These are phyloP conservation scores for Paramormyrops hopkinsi DNA, from an alignment of 2,797 vertebrate genomes.

Conservation along the genomic window DNA sequence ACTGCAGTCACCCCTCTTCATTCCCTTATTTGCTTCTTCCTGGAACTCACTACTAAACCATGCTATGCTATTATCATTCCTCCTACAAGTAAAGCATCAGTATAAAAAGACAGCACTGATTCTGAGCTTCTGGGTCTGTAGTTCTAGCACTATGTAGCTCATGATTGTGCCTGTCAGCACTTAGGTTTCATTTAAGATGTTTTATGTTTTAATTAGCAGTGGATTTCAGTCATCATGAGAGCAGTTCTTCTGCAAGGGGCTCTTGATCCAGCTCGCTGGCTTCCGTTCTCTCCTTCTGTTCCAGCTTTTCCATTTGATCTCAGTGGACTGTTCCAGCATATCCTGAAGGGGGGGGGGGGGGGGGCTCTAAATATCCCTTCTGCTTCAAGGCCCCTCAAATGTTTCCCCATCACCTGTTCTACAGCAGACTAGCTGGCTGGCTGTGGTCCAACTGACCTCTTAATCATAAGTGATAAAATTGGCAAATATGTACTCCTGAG, in stretches of 20 bases:
- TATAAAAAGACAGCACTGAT: neutral
- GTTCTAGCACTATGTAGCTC: neutral
- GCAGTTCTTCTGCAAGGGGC: neutral
- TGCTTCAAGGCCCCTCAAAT: neutral
- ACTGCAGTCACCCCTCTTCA: neutral
- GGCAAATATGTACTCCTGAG: neutral
- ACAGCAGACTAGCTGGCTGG: neutral
- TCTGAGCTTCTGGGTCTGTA: neutral
- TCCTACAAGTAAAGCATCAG: neutral
- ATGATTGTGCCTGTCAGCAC: neutral
- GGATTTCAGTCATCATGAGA: neutral
- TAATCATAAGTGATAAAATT: neutral
- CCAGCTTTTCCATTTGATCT: conserved; percentile 11
- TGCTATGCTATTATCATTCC: neutral
- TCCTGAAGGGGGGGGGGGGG: neutral
- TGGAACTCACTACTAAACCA: neutral
- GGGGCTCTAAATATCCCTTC: neutral
- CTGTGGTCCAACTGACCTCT: conserved; percentile 2
- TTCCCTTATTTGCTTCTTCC: neutral
- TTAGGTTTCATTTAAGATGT: neutral
- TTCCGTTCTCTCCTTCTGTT: neutral
- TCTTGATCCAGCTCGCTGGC: conserved; percentile 2
- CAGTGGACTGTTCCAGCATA: neutral
- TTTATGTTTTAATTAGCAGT: conserved; percentile 10
- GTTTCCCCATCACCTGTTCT: conserved; percentile 3